Base-by-base conservation (phyloP, 2,113 vertebrate species). In the Hucho hucho region DNA sequence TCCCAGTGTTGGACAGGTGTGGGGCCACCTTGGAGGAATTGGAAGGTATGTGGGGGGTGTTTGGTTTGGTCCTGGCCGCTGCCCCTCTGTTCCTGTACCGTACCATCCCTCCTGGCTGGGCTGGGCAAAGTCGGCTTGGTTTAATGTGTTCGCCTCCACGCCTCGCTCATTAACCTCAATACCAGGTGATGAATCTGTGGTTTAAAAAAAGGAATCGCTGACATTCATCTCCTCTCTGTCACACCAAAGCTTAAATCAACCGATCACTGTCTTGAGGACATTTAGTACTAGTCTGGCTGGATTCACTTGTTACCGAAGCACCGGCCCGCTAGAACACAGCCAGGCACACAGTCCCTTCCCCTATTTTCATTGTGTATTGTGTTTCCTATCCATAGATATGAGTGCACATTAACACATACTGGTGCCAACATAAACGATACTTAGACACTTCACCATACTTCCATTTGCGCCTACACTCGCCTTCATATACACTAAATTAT, bases 401-500 rank as follows among this genome's bases (percentile, higher is more conserved):
- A 53, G 49, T 83, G 87, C 82, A 87, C 88, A 91, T 91, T 91
- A 89, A 89, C 89, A 86, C 90, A 86, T 87, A 92, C 84, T 82
- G 87, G 90, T 89, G 88, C 87, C 88, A 92, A 91, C 90, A 90
- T 93, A 93, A 93, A 93, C 91, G 88, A 92, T 92, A 91, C 92
- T 92, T 90, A 78, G 74, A 81, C 77, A 76, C 78, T 92, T 92
- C 90, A 90, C 88, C 91, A 89, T 88, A 83, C 88, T 88, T 87
- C 85, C 89, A 89, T 90, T 90, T 91, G 87, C 87, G 88, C 86
- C 88, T 84, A 88, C 86, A 87, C 87, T 69, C 86, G 82, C 90
- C 87, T 89, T 89, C 87, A 87, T 86, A 88, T 88, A 87, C 87
- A 89, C 90, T 93, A 92, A 94, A 93, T 93, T 93, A 94, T 94